Evolutionary conservation across 1,140 invertebrate genomes (phyloP), one percentile per base, ranked within the genome.

Genomic region (Delia radicum): DNA sequence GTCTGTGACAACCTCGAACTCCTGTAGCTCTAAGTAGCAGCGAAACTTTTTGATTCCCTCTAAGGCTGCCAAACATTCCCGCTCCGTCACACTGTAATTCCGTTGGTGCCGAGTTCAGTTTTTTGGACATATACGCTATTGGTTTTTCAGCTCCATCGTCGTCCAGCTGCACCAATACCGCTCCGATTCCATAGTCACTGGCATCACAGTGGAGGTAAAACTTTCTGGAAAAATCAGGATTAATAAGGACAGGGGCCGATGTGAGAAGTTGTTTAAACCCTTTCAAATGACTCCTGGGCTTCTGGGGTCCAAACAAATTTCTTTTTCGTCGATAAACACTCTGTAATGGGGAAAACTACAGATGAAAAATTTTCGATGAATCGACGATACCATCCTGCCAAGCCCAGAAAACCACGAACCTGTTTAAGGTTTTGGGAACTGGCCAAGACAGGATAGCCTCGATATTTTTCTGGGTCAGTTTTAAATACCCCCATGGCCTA

Each of bases 1-100:
- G 74, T 87, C 81, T 15, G 80, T 83, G 28, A 87, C 76, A 4
- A 88, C 75, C 4, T 74, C 76, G 74, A 89, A 88, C 27, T 80
- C 24, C 0, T 79, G 71, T 3, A 82, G 85, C 67, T 85, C 81
- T 3, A 89, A 24, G 77, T 87, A 89, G 2, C 80, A 76, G 33
- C 84, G 76, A 75, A 88, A 89, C 65, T 87, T 86, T 74, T 87
- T 78, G 33, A 87, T 79, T 6, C 80, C 83, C 73, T 79, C 81
- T 2, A 89, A 73, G 7, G 89, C 79, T 6, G 87, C 87, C 8
- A 88, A 78, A 69, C 81, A 82, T 80, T 89, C 88, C 67, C 79
- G 74, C 77, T 89, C 86, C 5, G 85, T 87, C 3, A 80, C 79
- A 0, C 18, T 65, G 55, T 79, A 79, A 4, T 78, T 79, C 5